phyloP scores from a whole-genome alignment of 2,113 vertebrate genomes.

The Vulpes lagopus region DNA sequence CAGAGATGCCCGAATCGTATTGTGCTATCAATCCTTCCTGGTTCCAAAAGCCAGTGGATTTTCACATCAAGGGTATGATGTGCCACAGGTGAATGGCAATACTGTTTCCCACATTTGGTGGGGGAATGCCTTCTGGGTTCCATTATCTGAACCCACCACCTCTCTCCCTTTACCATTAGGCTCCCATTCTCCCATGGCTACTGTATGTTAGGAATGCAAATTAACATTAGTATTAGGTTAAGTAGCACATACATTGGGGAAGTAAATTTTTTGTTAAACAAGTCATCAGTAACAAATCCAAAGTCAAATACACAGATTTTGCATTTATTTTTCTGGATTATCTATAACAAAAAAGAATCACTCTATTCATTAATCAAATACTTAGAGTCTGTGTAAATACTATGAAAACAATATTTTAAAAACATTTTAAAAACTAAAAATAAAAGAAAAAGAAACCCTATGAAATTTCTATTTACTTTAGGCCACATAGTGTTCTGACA shows the following conservation, averaged over 20 bases:
- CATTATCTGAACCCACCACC: neutral
- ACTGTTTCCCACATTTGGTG: neutral
- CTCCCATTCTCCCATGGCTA: neutral
- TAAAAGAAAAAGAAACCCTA: slow-evolving; percentile 42
- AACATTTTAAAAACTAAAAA: slow-evolving; percentile 51
- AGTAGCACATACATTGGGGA: slow-evolving; percentile 39
- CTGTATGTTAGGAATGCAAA: slow-evolving; percentile 44
- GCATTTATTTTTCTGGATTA: slow-evolving; percentile 40
- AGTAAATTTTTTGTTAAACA: slow-evolving; percentile 61
- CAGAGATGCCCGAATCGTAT: neutral
- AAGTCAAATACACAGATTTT: slow-evolving; percentile 48
- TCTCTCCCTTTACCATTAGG: neutral
- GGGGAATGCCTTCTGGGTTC: neutral
- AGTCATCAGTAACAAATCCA: slow-evolving; percentile 53
- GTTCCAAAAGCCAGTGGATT: neutral
- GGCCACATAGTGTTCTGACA: slow-evolving; percentile 70
- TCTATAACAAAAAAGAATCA: neutral
- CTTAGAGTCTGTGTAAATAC: slow-evolving; percentile 43
- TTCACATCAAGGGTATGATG: neutral
- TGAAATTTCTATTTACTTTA: slow-evolving; percentile 63
- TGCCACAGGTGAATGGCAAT: neutral
- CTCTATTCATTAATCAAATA: slow-evolving; percentile 59
- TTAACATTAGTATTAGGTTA: slow-evolving; percentile 53
- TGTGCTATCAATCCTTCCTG: neutral
- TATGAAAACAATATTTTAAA: slow-evolving; percentile 54